Percentiles rank a stretch among this genome's conserved stretches.
These are phyloP conservation scores for Mylabris sibirica DNA, from an alignment of 2,888 invertebrate genomes.

Conservation along the genomic window DNA sequence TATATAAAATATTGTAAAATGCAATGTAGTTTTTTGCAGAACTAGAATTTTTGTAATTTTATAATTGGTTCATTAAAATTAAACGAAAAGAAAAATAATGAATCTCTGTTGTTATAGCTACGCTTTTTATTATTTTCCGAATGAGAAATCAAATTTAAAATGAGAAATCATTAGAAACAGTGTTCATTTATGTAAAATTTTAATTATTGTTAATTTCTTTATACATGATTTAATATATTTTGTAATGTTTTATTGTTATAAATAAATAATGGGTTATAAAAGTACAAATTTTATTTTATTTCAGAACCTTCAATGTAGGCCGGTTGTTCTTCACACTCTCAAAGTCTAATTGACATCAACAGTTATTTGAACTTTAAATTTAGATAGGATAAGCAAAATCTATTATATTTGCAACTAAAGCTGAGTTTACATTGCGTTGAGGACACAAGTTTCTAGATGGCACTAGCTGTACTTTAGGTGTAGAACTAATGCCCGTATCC, in stretches of 20 bases:
- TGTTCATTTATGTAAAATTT: constrained; percentile 45
- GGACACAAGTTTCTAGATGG: too few species aligned
- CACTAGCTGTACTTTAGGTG: too few species aligned
- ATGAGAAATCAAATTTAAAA: constrained; percentile 18
- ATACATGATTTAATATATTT: constrained; percentile 51
- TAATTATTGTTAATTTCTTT: constrained; percentile 51
- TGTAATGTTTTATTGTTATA: constrained; percentile 54
- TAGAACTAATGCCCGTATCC: too few species aligned
- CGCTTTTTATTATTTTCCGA: constrained; percentile 29
- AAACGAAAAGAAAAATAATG: constrained; percentile 27
- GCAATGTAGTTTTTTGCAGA: constrained; percentile 47
- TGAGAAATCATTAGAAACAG: constrained; percentile 36
- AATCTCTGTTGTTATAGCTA: constrained; percentile 21
- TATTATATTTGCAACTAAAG: too few species aligned
- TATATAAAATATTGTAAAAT: constrained; percentile 24
- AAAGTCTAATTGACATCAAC: too few species aligned
- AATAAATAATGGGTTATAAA: constrained; percentile 55
- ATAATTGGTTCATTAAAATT: constrained; percentile 47
- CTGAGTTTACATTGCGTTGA: too few species aligned
- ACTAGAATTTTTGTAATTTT: constrained; percentile 50
- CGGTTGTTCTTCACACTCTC: too few species aligned
- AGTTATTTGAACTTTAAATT: too few species aligned
- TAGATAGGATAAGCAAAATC: too few species aligned
- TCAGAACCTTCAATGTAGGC: too few species aligned
- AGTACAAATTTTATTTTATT: constrained; percentile 30